phyloP scores from a whole-genome alignment of 1,140 invertebrate species.

The Zaprionus ghesquierei region DNA sequence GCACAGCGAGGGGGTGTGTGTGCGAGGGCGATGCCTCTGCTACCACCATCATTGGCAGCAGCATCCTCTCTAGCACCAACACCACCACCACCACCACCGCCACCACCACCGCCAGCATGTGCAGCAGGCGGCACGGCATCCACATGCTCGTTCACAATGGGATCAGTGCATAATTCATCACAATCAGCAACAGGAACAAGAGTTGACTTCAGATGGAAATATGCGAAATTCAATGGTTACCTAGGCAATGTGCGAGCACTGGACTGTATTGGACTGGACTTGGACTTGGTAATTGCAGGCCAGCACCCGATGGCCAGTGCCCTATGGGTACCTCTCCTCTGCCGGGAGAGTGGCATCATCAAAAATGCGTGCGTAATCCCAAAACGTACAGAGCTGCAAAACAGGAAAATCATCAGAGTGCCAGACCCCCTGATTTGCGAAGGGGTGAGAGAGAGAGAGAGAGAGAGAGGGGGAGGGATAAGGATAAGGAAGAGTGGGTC shows the following conservation, averaged over 20 bases:
- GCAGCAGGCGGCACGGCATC: background rate
- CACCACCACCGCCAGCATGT: constrained; percentile 34
- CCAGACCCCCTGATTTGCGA: background rate
- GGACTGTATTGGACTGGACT: background rate
- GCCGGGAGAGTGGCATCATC: constrained; percentile 49
- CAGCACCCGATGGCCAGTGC: background rate
- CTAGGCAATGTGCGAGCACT: background rate
- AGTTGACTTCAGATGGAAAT: constrained; percentile 55
- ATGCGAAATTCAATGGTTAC: constrained; percentile 40
- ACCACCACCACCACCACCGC: background rate
- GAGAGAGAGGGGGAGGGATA: background rate
- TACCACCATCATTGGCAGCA: no score
- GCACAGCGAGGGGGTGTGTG: constrained; percentile 13
- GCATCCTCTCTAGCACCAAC: no score
- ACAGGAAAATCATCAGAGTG: constrained; percentile 20
- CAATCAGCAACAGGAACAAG: constrained; percentile 75
- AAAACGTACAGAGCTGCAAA: constrained; percentile 31
- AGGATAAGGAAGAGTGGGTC: background rate
- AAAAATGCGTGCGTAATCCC: constrained; percentile 73
- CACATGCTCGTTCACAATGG: constrained; percentile 32
- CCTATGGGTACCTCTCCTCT: background rate
- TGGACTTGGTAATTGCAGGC: constrained; percentile 54
- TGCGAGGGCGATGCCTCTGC: background rate
- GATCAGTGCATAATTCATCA: constrained; percentile 72
- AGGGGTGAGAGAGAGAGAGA: background rate